phyloP scores from a whole-genome alignment of 1,140 invertebrate species.

The Drosophila sucinea region DNA sequence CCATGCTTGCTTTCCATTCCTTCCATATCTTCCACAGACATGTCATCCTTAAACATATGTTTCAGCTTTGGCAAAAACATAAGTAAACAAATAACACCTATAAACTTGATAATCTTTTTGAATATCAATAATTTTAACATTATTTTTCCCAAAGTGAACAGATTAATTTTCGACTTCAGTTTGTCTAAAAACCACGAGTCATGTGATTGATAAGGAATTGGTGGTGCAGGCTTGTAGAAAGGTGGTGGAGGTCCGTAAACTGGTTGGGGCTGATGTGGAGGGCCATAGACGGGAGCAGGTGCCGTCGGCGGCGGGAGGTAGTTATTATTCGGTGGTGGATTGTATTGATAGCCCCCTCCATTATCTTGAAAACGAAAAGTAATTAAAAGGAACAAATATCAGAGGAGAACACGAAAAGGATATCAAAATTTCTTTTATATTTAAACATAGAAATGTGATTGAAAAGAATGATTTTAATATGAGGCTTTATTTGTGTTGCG shows the following conservation, averaged over 20 bases:
- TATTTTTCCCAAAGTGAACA: slow-evolving; percentile 89
- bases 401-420: background rate
- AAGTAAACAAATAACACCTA: slow-evolving; percentile 88
- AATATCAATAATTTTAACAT: slow-evolving; percentile 89
- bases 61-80: slow-evolving; percentile 89
- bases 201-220: slow-evolving; percentile 79
- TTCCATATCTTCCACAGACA: slow-evolving; percentile 48
- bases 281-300: slow-evolving; percentile 58
- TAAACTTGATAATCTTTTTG: slow-evolving; percentile 90
- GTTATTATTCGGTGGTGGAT: slow-evolving; percentile 76
- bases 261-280: slow-evolving; percentile 25
- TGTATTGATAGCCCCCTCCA: slow-evolving; percentile 71
- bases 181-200: slow-evolving; percentile 85
- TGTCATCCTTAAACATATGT: slow-evolving; percentile 66
- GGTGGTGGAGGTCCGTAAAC: slow-evolving; percentile 39
- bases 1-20: slow-evolving; percentile 62
- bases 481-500: too few species aligned
- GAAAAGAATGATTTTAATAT: too few species aligned
- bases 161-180: slow-evolving; percentile 87
- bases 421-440: too few species aligned
- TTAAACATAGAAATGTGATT: too few species aligned
- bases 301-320: slow-evolving; percentile 71
- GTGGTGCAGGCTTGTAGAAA: slow-evolving; percentile 84
- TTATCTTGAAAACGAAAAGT: slow-evolving; percentile 27
- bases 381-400: too few species aligned